phyloP scores from a whole-genome alignment of 2,888 invertebrate genomes.

The Idaea aversata region DNA sequence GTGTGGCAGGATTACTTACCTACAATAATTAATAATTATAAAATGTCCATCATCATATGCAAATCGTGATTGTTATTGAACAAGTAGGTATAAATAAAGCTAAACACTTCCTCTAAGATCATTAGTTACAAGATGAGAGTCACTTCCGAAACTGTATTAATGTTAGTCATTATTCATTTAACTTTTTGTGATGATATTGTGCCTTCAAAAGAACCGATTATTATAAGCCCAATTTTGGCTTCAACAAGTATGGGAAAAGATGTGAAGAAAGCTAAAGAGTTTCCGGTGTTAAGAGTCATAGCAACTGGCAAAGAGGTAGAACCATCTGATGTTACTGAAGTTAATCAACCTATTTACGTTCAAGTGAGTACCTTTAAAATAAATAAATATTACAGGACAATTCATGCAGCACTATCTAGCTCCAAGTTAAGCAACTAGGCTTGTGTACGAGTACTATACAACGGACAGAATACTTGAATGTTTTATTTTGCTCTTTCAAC shows the following conservation, averaged over 20 bases:
- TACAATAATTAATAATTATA: neutral
- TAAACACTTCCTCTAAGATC: slow-evolving; percentile 45
- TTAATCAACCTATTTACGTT: slow-evolving; percentile 55
- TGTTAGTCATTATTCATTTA: neutral
- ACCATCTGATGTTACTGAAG: slow-evolving; percentile 18
- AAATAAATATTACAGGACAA: no score
- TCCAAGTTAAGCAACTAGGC: no score
- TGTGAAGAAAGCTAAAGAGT: slow-evolving; percentile 61
- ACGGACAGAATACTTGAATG: no score
- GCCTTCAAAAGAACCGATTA: neutral
- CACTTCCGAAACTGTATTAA: slow-evolving; percentile 11
- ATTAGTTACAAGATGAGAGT: slow-evolving; percentile 47
- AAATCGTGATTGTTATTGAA: slow-evolving; percentile 61
- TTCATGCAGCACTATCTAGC: no score
- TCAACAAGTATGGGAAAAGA: slow-evolving; percentile 40
- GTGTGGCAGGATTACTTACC: neutral
- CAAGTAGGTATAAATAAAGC: slow-evolving; percentile 62
- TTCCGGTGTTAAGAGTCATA: slow-evolving; percentile 55
- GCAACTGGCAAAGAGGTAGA: slow-evolving; percentile 35
- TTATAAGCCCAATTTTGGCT: slow-evolving; percentile 38
- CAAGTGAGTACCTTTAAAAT: slow-evolving; percentile 46
- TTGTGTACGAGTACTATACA: no score
- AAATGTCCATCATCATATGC: neutral
- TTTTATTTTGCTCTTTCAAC: no score
- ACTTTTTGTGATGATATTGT: neutral